Evolutionary conservation across 2,797 vertebrate species (phyloP).

Genomic region (Staurois parvus): DNA sequence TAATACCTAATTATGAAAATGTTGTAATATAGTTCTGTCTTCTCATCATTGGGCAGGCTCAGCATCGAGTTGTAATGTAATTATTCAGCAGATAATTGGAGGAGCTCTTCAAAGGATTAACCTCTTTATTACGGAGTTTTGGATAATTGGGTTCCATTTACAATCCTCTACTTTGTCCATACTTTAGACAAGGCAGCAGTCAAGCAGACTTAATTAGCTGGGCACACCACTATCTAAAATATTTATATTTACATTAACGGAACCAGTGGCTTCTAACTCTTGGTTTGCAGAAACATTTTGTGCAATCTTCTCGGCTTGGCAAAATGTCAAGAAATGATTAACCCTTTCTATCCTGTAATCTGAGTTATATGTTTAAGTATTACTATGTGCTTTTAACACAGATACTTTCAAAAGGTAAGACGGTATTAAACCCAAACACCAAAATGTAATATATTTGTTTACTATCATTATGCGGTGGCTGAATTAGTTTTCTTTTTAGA

Average conservation of each 20-base stretch:
- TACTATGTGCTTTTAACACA: too few relatives aligned
- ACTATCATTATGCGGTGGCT: too few relatives aligned
- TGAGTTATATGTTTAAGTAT: too few relatives aligned
- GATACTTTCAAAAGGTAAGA: too few relatives aligned
- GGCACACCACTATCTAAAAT: conserved; percentile 6
- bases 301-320: background rate
- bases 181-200: conserved; percentile 7
- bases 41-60: too few relatives aligned
- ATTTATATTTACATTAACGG: conserved; percentile 33
- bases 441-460: too few relatives aligned
- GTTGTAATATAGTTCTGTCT: too few relatives aligned
- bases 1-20: too few relatives aligned
- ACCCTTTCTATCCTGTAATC: background rate
- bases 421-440: too few relatives aligned
- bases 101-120: background rate
- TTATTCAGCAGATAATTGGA: conserved; percentile 27
- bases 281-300: background rate
- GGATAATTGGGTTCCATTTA: conserved; percentile 21
- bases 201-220: conserved; percentile 38
- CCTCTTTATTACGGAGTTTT: background rate
- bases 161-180: background rate
- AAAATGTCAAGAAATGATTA: background rate
- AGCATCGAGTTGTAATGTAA: background rate
- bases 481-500: too few relatives aligned
- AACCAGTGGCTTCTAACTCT: conserved; percentile 8